Evolutionary conservation across 2,888 invertebrate species (phyloP), one percentile per base, ranked within the genome.

Genomic region (Clanis bilineata): DNA sequence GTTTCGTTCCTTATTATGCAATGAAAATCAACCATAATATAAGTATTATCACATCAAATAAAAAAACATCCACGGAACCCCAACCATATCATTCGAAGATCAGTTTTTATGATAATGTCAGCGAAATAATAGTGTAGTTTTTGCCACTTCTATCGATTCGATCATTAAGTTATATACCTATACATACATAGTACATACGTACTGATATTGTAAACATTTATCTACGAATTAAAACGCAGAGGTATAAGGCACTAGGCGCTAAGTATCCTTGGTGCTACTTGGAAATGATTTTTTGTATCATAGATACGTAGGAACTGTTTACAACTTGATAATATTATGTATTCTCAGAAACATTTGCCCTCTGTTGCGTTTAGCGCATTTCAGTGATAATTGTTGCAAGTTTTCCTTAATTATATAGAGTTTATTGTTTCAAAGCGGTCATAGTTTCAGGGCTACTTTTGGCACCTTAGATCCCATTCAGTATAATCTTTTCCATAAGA

Each of bases 261-360:
- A 56, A 54, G 32, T 45, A 59, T 59, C 63, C 70, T 70, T 60
- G 68, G 62, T 39, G 59, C 59, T 70, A 70, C 67, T 66, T 58
- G 62, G 70, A 66, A 66, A 54, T 36, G 45, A 43, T 57, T 60
- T 60, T 62, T 64, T 60, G 62, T 61, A 55, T 36, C 0, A 57
- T 51, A 60, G 57, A 23, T n/a, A 54, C 38, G 45, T 64, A 63
- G 66, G 68, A 64, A 68, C 63, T 61, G 58, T 63, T 65, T 62
- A 61, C 63, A 61, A 64, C 61, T 61, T 36, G 36, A 38, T 45
- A 22, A 22, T 18, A 44, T 44, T 45, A 43, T 45, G 12, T 23
- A 25, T 57, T 57, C 57, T 38, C n/a, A 44, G 45, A 57, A 57
- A 7, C n/a, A 6, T 39, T 22, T 44, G 44, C 36, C 32, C 10